Evolutionary conservation across 2,888 invertebrate genomes (phyloP), one percentile per base, ranked within the genome.

Genomic region (Anthrax anthrax): DNA sequence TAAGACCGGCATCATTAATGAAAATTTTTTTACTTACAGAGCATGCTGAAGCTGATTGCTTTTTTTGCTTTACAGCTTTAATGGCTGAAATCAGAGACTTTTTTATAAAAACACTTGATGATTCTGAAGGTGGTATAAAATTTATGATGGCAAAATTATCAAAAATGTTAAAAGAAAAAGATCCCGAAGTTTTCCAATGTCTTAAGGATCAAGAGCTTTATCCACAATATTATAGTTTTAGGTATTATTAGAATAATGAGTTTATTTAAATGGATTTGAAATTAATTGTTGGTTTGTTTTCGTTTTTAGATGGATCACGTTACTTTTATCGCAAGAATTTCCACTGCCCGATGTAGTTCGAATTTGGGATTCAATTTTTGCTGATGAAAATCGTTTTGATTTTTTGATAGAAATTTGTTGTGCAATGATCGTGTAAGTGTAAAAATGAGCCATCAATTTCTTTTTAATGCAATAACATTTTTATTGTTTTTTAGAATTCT

Each of bases 41-140:
- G 60, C 74, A 85, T 65, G 97, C 97, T 0, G 98, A 98, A 65
- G 89, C 96, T 0, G 98, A 98, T 64, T 85, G 92, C 51, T 98
- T 98, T 69, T 97, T 94, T 70, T 94, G 96, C 62, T 99, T 98
- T 65, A 98, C 96, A 4, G 92, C 92, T 64, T 70, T 98, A 43
- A 98, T 98, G 98, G 82, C 85, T 1, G 97, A 97, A 71, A 95
- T 97, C 51, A 75, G 97, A 27, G 97, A 98, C 65, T 90, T 90
- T 62, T 98, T 97, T 64, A 96, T 98, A 55, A 90, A 95, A 59
- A 86, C 89, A 0, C 70, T 98, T 55, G 97, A 98, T 65, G 90
- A 94, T 66, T 81, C 91, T 0, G 87, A 87, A 55, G 81, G 85
- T 60, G 95, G 96, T 2, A 91, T 92, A 51, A 87, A 87, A 64